phyloP scores from a whole-genome alignment of 2,113 vertebrate species.

The Brienomyrus longianalis region DNA sequence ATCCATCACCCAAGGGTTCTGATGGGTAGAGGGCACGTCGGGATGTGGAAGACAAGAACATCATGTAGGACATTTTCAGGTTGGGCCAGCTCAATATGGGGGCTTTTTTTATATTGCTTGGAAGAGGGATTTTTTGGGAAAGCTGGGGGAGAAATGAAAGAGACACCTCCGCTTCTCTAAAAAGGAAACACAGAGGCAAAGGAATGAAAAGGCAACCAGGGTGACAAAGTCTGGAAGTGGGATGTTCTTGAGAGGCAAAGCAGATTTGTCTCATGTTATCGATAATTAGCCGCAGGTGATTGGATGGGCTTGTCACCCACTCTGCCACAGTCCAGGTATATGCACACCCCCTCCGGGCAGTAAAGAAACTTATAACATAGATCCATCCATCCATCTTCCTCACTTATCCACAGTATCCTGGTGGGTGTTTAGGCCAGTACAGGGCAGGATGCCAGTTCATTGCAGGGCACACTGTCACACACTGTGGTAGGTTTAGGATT shows the following conservation, averaged over 20 bases:
- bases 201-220: neutral
- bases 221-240: neutral
- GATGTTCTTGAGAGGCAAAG: neutral
- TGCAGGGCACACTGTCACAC: neutral
- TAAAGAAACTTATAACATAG: neutral
- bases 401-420: neutral
- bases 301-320: neutral
- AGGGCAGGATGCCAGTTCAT: neutral
- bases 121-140: neutral
- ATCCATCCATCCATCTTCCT: neutral
- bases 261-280: neutral
- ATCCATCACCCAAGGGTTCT: neutral
- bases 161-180: neutral
- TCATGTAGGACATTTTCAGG: neutral
- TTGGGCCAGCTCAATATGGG: neutral
- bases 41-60: neutral
- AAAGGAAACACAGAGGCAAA: neutral
- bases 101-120: neutral
- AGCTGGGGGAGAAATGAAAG: neutral
- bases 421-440: neutral
- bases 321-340: neutral
- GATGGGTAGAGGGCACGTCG: neutral
- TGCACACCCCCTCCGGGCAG: neutral
- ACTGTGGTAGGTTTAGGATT: neutral
- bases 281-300: neutral